Evolutionary conservation across 1,140 invertebrate species (phyloP).

Genomic region (Sitophilus oryzae): DNA sequence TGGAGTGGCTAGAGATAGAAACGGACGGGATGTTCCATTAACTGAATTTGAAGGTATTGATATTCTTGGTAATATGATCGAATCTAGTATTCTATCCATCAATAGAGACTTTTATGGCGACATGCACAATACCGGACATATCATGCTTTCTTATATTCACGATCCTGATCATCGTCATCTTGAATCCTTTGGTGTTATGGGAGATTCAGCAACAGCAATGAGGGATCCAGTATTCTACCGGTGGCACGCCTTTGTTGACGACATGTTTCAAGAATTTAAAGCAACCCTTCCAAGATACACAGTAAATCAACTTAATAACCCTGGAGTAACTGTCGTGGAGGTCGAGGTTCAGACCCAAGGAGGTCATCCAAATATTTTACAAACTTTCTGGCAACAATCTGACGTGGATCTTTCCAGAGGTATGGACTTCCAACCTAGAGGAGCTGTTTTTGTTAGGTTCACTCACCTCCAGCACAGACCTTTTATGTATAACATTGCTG

Average conservation of each 20-base stretch:
- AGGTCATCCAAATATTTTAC: slow-evolving; percentile 50
- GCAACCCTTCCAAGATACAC: slow-evolving; percentile 59
- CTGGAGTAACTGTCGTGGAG: slow-evolving; percentile 54
- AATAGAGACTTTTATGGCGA: slow-evolving; percentile 68
- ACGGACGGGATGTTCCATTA: slow-evolving; percentile 31
- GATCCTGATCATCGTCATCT: slow-evolving; percentile 66
- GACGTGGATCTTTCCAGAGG: slow-evolving; percentile 67
- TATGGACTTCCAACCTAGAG: slow-evolving; percentile 68
- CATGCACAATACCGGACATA: slow-evolving; percentile 65
- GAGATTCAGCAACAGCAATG: slow-evolving; percentile 63
- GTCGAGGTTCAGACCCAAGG: slow-evolving; percentile 49
- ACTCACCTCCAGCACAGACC: slow-evolving; percentile 69
- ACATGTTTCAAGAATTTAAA: slow-evolving; percentile 72
- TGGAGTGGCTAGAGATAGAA: slow-evolving; percentile 51
- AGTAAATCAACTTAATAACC: slow-evolving; percentile 56
- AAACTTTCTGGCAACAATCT: slow-evolving; percentile 70
- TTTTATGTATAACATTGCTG: slow-evolving; percentile 57
- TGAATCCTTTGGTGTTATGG: slow-evolving; percentile 61
- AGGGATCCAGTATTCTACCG: slow-evolving; percentile 81
- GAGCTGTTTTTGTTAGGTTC: slow-evolving; percentile 58
- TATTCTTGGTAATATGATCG: slow-evolving; percentile 72
- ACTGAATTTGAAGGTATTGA: slow-evolving; percentile 54
- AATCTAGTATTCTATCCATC: slow-evolving; percentile 62
- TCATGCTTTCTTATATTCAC: slow-evolving; percentile 61
- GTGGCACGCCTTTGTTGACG: slow-evolving; percentile 75